Evolutionary conservation across 2,113 vertebrate species (phyloP), one percentile per base, ranked within the genome.

Genomic region (Anoura caudifer): DNA sequence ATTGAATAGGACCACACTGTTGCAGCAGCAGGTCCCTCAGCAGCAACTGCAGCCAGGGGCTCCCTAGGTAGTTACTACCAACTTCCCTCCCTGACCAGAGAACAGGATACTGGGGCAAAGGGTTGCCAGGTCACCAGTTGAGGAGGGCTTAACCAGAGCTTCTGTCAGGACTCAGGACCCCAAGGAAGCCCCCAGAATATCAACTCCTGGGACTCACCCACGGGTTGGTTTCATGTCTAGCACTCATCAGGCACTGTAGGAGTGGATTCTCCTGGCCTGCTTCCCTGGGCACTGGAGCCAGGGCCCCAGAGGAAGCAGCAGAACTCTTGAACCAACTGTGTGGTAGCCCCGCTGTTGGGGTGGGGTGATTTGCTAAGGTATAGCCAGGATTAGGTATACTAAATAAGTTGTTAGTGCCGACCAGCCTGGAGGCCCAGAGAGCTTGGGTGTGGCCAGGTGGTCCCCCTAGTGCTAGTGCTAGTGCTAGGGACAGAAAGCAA

Each of bases 191-290:
- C 33, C 63, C 1, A 0, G n/a, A 33, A 43, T 38, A 33, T 63
- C 45, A 47, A 5, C 3, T 31, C 4, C n/a, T 13, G 4, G 17
- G 28, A 50, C 2, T 52, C 4, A 16, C 33, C 26, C 0, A 0
- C 1, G 1, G 59, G 31, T 16, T 38, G 4, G 17, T 28, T 28
- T 31, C 17, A 14, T 0, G 13, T 50, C 33, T 10, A 3, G 8
- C 31, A 4, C 26, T 52, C n/a, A 17, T 41, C n/a, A 4, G 33
- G 31, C 1, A 0, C 36, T 24, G 24, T 16, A 16, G 43, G 14
- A 54, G 17, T 56, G 28, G n/a, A 5, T 75, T 7, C 5, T 45
- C 14, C 47, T 0, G 5, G 36, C 75, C 14, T 4, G 15, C 59
- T 47, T 24, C 67, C 20, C 75, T 24, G 13, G n/a, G 22, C 8